A percentile compares a stretch with the other conserved stretches of the same genome.
Conservation (phyloP, 53 echinoderm and acorn worm species). For the Patiria pectinifera region DNA sequence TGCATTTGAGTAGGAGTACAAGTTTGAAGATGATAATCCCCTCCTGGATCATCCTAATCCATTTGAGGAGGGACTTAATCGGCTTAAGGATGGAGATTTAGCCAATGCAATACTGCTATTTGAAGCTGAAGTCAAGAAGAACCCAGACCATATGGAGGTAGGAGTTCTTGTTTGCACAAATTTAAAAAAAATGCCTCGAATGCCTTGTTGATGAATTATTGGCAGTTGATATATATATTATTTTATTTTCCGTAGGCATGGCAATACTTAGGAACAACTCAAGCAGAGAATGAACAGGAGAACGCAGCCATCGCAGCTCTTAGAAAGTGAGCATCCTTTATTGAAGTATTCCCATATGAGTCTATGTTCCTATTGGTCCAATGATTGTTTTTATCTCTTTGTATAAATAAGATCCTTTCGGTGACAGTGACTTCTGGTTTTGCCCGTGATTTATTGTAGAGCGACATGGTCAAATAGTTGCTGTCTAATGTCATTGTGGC, state of each 20-base stretch:
- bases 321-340: slow-evolving; percentile 75
- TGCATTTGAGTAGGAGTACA: slow-evolving; percentile 64
- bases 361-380: not conserved
- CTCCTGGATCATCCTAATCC: slow-evolving; percentile 93
- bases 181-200: not conserved
- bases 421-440: too few species aligned
- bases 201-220: not conserved
- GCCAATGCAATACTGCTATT: slow-evolving; percentile 95
- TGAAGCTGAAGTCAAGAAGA: slow-evolving; percentile 91
- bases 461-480: too few species aligned
- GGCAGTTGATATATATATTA: not conserved
- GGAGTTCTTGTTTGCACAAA: not conserved
- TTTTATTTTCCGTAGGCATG: slow-evolving; percentile 76
- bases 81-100: slow-evolving; percentile 94
- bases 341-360: not conserved
- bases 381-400: not conserved
- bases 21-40: slow-evolving; percentile 96
- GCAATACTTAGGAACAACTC: slow-evolving; percentile 99
- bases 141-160: slow-evolving; percentile 92
- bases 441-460: too few species aligned
- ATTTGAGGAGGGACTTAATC: slow-evolving; percentile 94
- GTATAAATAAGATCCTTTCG: not conserved
- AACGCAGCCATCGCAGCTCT: slow-evolving; percentile 90
- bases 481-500: too few species aligned
- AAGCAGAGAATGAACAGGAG: slow-evolving; percentile 99